phyloP scores from a whole-genome alignment of 1,140 invertebrate species.

The Ruditapes philippinarum region DNA sequence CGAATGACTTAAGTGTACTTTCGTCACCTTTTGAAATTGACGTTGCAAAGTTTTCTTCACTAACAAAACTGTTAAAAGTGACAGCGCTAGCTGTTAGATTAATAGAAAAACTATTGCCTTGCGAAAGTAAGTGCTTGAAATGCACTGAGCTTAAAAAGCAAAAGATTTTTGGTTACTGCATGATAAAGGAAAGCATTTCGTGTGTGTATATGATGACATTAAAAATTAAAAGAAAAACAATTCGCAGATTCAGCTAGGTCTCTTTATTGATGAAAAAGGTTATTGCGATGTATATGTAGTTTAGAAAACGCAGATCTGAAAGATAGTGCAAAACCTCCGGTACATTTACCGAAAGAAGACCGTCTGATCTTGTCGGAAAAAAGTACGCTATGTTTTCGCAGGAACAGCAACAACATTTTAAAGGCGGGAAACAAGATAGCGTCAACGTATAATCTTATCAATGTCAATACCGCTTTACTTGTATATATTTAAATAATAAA shows the following conservation, averaged over 20 bases:
- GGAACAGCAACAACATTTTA: too few species aligned
- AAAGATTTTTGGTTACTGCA: not conserved
- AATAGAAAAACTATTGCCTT: not conserved
- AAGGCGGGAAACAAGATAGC: too few species aligned
- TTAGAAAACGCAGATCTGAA: not conserved
- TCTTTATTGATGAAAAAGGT: not conserved
- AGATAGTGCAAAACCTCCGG: not conserved
- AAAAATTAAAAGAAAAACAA: not conserved
- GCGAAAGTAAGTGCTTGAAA: not conserved
- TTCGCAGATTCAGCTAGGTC: not conserved
- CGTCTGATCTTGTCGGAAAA: too few species aligned
- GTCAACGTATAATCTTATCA: too few species aligned
- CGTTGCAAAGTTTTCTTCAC: not conserved
- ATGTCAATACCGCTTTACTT: too few species aligned
- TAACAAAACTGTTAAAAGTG: constrained; percentile 26
- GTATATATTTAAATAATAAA: too few species aligned
- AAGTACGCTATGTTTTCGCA: too few species aligned
- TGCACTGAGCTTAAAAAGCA: not conserved
- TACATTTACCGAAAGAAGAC: not conserved
- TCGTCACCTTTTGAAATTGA: constrained; percentile 16
- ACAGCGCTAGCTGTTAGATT: constrained; percentile 7
- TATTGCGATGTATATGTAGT: constrained; percentile 1
- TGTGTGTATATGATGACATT: not conserved
- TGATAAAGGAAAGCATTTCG: not conserved
- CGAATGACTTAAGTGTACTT: too few species aligned